Conservation (phyloP, 1,140 invertebrate species). For the Drosophila equinoxialis region DNA sequence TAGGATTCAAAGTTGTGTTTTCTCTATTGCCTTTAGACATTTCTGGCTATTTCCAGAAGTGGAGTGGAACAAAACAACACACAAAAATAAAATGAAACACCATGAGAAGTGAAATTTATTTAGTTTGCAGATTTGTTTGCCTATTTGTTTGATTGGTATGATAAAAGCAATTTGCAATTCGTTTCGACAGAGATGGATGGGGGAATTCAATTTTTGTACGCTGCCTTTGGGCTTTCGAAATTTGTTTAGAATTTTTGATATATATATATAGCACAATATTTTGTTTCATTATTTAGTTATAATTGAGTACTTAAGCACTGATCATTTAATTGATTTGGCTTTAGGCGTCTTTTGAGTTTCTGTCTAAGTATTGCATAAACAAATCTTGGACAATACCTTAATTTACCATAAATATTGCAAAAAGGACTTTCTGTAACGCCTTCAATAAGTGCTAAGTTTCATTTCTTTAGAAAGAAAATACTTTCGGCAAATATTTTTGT, state of each 20-base stretch:
- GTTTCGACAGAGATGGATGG: neutral
- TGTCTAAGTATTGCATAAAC: neutral
- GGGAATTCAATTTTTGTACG: constrained; percentile 29
- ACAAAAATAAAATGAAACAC: neutral
- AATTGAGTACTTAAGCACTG: constrained; percentile 15
- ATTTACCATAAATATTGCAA: constrained; percentile 4
- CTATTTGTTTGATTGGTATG: constrained; percentile 50
- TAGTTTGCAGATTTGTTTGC: constrained; percentile 40
- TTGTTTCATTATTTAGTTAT: constrained; percentile 10
- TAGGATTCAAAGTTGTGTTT: constrained; percentile 15
- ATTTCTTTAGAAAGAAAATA: neutral
- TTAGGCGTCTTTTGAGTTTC: constrained; percentile 1
- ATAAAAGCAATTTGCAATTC: constrained; percentile 38
- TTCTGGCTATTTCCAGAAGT: constrained; percentile 2
- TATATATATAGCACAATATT: constrained; percentile 3
- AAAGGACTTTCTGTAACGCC: neutral
- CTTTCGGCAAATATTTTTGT: neutral
- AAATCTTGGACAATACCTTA: constrained; percentile 8
- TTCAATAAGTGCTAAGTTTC: neutral
- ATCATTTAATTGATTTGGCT: constrained; percentile 19
- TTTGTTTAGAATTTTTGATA: constrained; percentile 11
- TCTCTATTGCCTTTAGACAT: constrained; percentile 9
- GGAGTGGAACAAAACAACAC: neutral
- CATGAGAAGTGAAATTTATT: constrained; percentile 38
- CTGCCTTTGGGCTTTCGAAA: constrained; percentile 10